Conservation (phyloP, 2,797 vertebrate genomes). For the Capromys pilorides region DNA sequence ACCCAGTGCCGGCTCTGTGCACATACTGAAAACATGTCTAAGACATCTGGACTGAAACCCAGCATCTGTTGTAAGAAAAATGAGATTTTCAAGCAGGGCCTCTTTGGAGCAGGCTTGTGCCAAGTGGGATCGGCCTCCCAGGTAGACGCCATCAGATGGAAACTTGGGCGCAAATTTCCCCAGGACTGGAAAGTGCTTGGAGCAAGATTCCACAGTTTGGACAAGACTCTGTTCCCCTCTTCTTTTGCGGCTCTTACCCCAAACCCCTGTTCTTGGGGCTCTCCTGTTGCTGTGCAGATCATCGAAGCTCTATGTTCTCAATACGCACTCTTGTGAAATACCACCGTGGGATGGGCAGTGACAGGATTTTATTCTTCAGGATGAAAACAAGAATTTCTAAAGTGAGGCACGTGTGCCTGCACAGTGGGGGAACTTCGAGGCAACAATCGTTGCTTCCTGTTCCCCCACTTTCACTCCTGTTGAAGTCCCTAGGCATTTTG, state of each 20-base stretch:
- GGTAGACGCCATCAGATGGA: conserved; percentile 58
- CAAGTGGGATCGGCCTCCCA: conserved; percentile 75
- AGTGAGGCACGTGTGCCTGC: neutral
- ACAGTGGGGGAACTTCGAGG: neutral
- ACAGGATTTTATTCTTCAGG: neutral
- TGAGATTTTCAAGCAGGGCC: conserved; percentile 68
- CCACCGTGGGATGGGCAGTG: rapidly evolving
- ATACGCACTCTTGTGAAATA: too few relatives aligned
- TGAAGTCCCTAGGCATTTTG: neutral
- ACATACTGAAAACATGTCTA: conserved; percentile 57
- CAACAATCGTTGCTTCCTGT: neutral
- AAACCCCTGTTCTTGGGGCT: neutral
- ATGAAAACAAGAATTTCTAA: neutral
- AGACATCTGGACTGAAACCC: conserved; percentile 72
- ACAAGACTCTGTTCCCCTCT: neutral
- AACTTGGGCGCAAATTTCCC: conserved; percentile 1
- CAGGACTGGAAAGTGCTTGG: conserved; percentile 1
- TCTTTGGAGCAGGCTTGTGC: conserved; percentile 63
- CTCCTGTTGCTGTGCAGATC: neutral
- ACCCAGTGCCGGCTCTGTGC: neutral
- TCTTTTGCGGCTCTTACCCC: neutral
- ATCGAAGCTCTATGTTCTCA: neutral
- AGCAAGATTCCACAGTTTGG: neutral
- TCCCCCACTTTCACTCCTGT: neutral
- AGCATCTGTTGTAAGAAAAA: conserved; percentile 76